phyloP scores from a whole-genome alignment of 1,140 invertebrate species.

The Tribolium madens region DNA sequence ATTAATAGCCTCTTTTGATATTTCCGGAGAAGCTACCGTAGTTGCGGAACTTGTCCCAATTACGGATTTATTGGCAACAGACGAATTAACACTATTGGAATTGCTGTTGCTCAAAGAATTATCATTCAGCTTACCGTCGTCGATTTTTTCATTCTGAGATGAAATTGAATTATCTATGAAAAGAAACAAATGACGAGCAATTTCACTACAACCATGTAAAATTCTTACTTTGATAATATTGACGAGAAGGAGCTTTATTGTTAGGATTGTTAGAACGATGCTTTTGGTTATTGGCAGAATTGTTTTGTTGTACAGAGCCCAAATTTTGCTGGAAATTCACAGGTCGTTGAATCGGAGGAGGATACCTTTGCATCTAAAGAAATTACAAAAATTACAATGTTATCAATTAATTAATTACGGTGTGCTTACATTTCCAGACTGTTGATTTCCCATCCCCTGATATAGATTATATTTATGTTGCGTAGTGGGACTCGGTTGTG shows the following conservation, averaged over 20 bases:
- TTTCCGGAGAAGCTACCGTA: constrained; percentile 48
- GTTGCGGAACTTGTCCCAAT: constrained; percentile 37
- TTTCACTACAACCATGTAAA: neutral
- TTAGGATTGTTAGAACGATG: constrained; percentile 58
- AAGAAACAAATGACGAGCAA: constrained; percentile 27
- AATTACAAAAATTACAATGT: constrained; percentile 9
- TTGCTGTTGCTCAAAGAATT: constrained; percentile 41
- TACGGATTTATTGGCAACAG: constrained; percentile 44
- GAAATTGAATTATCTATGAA: constrained; percentile 53
- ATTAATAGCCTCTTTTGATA: constrained; percentile 53
- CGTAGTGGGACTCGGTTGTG: constrained; percentile 62
- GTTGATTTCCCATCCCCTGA: constrained; percentile 59
- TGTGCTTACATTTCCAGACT: constrained; percentile 59
- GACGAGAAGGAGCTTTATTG: constrained; percentile 59
- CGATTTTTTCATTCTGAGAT: constrained; percentile 60
- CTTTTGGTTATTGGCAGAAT: constrained; percentile 54
- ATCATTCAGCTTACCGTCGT: constrained; percentile 59
- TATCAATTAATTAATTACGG: neutral
- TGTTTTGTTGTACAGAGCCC: constrained; percentile 57
- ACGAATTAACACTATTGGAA: constrained; percentile 43
- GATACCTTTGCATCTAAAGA: constrained; percentile 60
- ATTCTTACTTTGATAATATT: constrained; percentile 64
- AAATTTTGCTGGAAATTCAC: constrained; percentile 60
- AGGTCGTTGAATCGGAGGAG: constrained; percentile 62
- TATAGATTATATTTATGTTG: constrained; percentile 64